These are phyloP conservation scores for Philereme vetulata DNA, from an alignment of 2,888 invertebrate genomes.

Conservation along the genomic window DNA sequence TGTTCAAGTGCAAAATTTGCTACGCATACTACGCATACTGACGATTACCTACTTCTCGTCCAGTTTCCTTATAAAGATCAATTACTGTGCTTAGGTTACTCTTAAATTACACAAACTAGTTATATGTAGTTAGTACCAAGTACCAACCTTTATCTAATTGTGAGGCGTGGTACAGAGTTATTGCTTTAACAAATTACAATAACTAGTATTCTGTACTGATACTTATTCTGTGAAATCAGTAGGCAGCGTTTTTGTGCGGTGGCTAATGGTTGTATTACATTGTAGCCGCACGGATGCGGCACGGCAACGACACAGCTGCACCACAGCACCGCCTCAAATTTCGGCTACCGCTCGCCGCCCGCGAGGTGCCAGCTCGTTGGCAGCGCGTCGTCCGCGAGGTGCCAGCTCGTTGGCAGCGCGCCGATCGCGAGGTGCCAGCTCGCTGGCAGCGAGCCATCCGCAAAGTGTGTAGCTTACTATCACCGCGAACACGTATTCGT, in stretches of 20 bases:
- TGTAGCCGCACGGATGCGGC: too few relatives aligned
- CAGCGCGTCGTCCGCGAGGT: too few relatives aligned
- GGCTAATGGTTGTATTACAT: too few relatives aligned
- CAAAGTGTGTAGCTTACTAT: too few relatives aligned
- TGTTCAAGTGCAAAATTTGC: slow-evolving; percentile 8
- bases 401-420: too few relatives aligned
- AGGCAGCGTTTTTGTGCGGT: slow-evolving; percentile 1
- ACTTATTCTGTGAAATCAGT: slow-evolving; percentile 7
- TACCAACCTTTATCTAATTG: slow-evolving; percentile 42
- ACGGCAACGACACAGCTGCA: too few relatives aligned
- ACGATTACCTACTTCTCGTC: slow-evolving; percentile 22
- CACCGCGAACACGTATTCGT: too few relatives aligned
- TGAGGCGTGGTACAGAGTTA: slow-evolving; percentile 34
- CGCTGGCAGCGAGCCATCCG: too few relatives aligned
- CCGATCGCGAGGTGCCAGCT: too few relatives aligned
- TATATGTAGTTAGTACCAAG: slow-evolving; percentile 50
- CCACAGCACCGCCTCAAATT: too few relatives aligned
- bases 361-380: too few relatives aligned
- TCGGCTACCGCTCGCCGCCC: too few relatives aligned
- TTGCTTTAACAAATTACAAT: slow-evolving; percentile 37
- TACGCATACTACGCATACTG: slow-evolving; percentile 22
- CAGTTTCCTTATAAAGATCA: slow-evolving; percentile 54
- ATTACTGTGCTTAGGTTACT: slow-evolving; percentile 41
- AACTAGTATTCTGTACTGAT: slow-evolving; percentile 23
- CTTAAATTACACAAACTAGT: slow-evolving; percentile 26